A percentile compares a stretch with the other conserved stretches of the same genome.
Conservation (phyloP, 37 sponge, comb jelly and placozoan species). For the Diacarnus erythraeanus region DNA sequence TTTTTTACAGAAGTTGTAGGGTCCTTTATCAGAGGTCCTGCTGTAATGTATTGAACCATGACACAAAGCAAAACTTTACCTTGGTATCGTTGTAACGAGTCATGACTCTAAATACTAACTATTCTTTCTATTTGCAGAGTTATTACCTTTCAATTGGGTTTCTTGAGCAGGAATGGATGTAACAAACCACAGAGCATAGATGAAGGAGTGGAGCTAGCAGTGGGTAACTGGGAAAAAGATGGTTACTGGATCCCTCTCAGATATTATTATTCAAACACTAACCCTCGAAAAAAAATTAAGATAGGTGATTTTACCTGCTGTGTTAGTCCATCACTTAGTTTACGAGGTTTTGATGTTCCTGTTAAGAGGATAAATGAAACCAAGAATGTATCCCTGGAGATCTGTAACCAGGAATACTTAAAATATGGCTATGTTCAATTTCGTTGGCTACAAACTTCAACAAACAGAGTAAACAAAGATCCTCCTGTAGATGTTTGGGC, state of each 20-base stretch:
- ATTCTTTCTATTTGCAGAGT: too few relatives aligned
- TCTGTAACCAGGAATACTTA: neutral
- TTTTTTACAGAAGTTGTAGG: too few relatives aligned
- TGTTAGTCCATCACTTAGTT: too few relatives aligned
- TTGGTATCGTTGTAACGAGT: too few relatives aligned
- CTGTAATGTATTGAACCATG: too few relatives aligned
- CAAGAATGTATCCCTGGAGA: neutral
- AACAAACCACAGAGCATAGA: neutral
- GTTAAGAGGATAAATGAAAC: neutral
- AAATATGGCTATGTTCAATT: neutral
- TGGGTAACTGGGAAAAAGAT: neutral
- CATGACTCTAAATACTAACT: too few relatives aligned
- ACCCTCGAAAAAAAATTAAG: neutral
- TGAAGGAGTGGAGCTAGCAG: slow-evolving; percentile 2
- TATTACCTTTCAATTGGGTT: neutral
- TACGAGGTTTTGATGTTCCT: neutral
- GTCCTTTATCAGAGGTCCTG: too few relatives aligned
- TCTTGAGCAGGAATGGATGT: neutral
- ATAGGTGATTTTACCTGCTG: neutral
- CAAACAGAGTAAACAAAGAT: neutral
- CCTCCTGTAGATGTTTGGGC: slow-evolving; percentile 9
- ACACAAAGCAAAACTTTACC: too few relatives aligned
- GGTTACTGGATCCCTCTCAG: neutral
- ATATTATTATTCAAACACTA: neutral
- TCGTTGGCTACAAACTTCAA: slow-evolving; percentile 9